Evolutionary conservation across 2,113 vertebrate genomes (phyloP), one percentile per base, ranked within the genome.

Genomic region (Platysteira castanea): DNA sequence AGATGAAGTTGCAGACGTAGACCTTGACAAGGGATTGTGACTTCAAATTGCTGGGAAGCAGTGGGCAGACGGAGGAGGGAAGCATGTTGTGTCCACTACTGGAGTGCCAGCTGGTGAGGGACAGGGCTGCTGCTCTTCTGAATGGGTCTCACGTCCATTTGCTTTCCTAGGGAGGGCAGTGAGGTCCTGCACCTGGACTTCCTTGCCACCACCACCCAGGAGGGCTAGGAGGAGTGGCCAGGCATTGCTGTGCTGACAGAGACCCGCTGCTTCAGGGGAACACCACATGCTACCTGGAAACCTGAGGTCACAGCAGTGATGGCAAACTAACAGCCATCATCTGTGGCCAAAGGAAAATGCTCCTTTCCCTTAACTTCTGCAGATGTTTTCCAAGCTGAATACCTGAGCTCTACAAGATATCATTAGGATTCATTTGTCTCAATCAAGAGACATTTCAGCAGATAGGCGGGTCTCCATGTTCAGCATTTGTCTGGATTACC

Each of bases 61-160:
- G 15, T 15, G n/a, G 50, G 41, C 30, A 77, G 50, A 26, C 2
- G 1, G 23, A 35, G 22, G 35, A 65, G 17, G 7, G 11, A 63
- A 50, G 20, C 0, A 1, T 9, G 11, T 31, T 4, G 0, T 44
- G 28, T 26, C 22, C 18, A 8, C 54, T 57, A 10, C 33, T 6
- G 19, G 31, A 50, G 10, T 28, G 22, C 7, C 63, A 86, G 63
- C 10, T 80, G 26, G 26, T 37, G 31, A 6, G 1, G 13, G 20
- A 70, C 11, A 35, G 42, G 3, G 31, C 14, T 57, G n/a, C 20
- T 74, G 22, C 50, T 88, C 20, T 76, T 73, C 37, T 53, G 31
- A 65, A n/a, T 65, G 33, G 13, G 23, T 52, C 23, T 50, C 16
- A 17, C 3, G 30, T 20, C 61, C 31, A 31, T n/a, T 28, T 2